Evolutionary conservation across 2,113 vertebrate genomes (phyloP).

Genomic region (Climacteris rufus): DNA sequence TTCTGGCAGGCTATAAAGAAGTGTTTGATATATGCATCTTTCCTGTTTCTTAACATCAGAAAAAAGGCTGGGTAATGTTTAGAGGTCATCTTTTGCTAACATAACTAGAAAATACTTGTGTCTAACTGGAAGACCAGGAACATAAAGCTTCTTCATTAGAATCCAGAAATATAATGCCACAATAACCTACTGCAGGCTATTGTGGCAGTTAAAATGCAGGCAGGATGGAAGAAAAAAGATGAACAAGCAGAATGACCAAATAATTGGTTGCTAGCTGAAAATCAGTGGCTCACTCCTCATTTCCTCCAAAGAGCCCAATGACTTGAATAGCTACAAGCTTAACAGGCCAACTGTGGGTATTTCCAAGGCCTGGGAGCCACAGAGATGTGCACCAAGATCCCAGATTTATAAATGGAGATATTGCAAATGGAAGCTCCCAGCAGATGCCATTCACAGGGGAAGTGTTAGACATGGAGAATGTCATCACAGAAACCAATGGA

Average conservation of each 20-base stretch:
- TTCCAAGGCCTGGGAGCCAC: neutral
- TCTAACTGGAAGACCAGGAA: neutral
- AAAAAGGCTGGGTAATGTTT: neutral
- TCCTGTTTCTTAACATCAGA: neutral
- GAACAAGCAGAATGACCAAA: neutral
- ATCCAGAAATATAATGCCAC: neutral
- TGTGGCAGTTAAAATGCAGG: neutral
- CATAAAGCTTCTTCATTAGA: neutral
- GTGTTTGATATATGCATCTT: neutral
- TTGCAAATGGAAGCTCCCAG: neutral
- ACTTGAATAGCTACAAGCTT: neutral
- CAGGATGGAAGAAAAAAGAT: neutral
- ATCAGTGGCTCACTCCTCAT: neutral
- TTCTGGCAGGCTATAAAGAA: slow-evolving; percentile 25
- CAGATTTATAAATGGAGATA: neutral
- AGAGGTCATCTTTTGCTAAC: neutral
- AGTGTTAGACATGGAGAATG: neutral
- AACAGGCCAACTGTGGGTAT: neutral
- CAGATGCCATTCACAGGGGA: neutral
- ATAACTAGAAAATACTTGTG: neutral
- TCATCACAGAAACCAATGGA: neutral
- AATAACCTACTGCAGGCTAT: neutral
- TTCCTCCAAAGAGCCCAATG: neutral
- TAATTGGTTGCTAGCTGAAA: neutral
- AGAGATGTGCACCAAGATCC: neutral